Evolutionary conservation across 1,140 invertebrate genomes (phyloP), one percentile per base, ranked within the genome.

Genomic region (Bombus balteatus): DNA sequence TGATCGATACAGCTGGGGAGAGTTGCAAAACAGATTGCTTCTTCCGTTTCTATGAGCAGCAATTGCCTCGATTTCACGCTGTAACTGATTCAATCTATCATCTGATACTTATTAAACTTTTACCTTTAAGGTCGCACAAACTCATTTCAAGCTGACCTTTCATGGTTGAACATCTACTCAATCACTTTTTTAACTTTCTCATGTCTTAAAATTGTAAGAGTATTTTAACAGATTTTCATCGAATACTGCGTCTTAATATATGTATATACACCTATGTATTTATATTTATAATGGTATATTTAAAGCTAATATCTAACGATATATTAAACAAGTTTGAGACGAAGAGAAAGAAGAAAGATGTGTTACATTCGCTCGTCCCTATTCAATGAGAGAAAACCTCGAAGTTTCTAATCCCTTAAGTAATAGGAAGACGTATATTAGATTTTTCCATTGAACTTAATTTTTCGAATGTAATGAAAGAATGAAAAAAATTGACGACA

Each of bases 1-100:
- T 18, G 53, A 43, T 34, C 28, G 70, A 59, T 28, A 34, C 9
- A 47, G 41, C 25, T 39, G 34, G 32, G 71, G 57, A 75, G 81
- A 82, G 71, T 65, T 66, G 81, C 39, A 75, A 75, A 75, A 82
- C 15, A 39, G 34, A 83, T 83, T 62, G 12, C 81, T 68, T 68
- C 41, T 85, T 85, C 57, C 77, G 41, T 81, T 81, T 73, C 53
- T 81, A 32, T 53, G 83, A 72, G 28, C 32, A n/a, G 34, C 83
- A 71, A 65, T 85, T 62, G 70, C 78, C 28, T 59, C 32, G 78
- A 81, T 85, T 85, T 85, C 78, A 85, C 83, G 43, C 68, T 62
- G 70, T 59, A 71, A 66, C 53, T 28, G 34, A 81, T 85, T 59
- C 78, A 13, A 81, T 85, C 41, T 81, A 85, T 85, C 81, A 76